Evolutionary conservation across 2,797 vertebrate species (phyloP), one percentile per base, ranked within the genome.

Genomic region (Decapterus maruadsi): DNA sequence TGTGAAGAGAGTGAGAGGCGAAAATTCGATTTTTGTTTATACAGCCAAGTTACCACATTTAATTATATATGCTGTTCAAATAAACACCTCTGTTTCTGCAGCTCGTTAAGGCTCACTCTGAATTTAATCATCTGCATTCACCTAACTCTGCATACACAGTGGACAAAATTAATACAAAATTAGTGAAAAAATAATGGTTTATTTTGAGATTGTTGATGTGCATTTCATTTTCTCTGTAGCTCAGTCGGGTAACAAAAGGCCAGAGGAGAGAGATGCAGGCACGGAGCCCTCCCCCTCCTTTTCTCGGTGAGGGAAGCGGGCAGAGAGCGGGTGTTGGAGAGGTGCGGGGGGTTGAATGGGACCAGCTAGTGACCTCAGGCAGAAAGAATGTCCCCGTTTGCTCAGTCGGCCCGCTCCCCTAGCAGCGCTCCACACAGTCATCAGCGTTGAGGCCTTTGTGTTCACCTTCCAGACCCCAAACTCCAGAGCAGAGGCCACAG

Each of bases 361-460:
- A 96, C 95, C 95, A 96, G 96, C 96, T 94, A 94, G 96, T 97
- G 96, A 98, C 96, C 97, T 98, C 96, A 97, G 96, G 88, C 95
- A 92, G 91, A 96, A 97, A 94, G 97, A 97, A 98, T 97, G 97
- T 96, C 95, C 96, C 96, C 95, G 95, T 97, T 97, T 97, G 96
- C 95, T 96, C 95, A 96, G 94, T 94, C 92, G 93, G 93, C 94
- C 93, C 91, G 91, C 91, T 94, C 92, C 92, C 90, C 89, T 87
- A 83, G 88, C 90, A 92, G 91, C 75, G 70, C 90, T 88, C 72
- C 91, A 90, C 92, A 87, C 88, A 93, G 94, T 87, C 92, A 87
- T 91, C 93, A 91, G 83, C 74, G 62, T 85, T 64, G 87, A 53
- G 88, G 86, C 89, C 88, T 90, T 93, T 93, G 89, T 94, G 68